These are phyloP conservation scores for Nasonia longicornis DNA, from an alignment of 1,140 invertebrate species.

Conservation along the genomic window DNA sequence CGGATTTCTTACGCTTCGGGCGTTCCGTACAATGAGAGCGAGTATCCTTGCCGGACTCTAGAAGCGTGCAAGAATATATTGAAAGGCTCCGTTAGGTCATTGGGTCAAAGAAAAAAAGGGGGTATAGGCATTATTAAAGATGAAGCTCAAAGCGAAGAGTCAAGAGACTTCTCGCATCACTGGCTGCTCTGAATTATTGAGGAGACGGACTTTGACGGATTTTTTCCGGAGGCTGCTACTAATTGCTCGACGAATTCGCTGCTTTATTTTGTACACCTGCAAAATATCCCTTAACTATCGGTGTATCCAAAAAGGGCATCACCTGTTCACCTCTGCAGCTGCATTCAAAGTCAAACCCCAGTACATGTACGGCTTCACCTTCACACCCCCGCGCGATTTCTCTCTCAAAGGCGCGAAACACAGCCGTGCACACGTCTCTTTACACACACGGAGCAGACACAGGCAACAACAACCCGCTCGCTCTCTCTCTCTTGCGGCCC, in stretches of 20 bases:
- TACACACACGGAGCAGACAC: background rate
- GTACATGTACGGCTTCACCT: background rate
- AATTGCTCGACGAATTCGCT: too few species aligned
- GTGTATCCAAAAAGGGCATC: background rate
- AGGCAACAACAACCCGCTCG: background rate
- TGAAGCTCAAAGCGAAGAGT: background rate
- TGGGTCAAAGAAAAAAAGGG: background rate
- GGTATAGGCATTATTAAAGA: background rate
- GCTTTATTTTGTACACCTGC: too few species aligned
- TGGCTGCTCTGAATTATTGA: background rate
- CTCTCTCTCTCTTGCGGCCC: background rate
- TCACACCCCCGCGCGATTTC: background rate
- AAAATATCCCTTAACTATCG: too few species aligned
- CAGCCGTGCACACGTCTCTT: too few species aligned
- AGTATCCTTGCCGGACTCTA: background rate
- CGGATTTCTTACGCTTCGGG: background rate
- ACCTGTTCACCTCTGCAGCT: background rate
- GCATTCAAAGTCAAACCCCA: background rate
- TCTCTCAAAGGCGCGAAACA: background rate
- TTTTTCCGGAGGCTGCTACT: background rate
- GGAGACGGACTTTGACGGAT: background rate
- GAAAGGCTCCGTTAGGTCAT: background rate
- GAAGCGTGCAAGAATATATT: background rate
- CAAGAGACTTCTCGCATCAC: too few species aligned
- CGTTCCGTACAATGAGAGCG: background rate